A percentile compares a stretch with the other conserved stretches of the same genome.
Evolutionary conservation across 2,797 vertebrate species (phyloP).

Genomic region (Amniataba percoides): DNA sequence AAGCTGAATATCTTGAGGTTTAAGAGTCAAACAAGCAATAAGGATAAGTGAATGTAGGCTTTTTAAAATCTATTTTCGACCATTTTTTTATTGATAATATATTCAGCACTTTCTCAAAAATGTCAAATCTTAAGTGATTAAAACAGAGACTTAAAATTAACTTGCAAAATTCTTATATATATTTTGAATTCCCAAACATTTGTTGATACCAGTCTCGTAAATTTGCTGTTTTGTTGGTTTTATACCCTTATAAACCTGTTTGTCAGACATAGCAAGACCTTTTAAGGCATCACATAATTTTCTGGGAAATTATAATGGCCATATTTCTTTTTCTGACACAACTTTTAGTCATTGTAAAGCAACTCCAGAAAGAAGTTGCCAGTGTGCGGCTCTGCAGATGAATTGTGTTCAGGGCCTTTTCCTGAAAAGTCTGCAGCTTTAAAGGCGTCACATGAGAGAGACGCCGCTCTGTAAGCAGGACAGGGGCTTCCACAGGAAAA

Average conservation of each 20-base stretch:
- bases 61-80: neutral
- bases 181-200: neutral
- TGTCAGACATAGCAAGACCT: neutral
- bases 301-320: neutral
- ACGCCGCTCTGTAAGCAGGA: constrained; percentile 1
- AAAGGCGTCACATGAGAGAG: constrained; percentile 44
- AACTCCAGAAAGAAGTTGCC: neutral
- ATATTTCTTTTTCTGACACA: neutral
- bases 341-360: neutral
- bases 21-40: neutral
- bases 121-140: neutral
- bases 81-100: neutral
- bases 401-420: constrained; percentile 12
- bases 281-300: neutral
- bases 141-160: neutral
- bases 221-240: too few species aligned
- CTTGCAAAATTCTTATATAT: too few species aligned
- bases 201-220: neutral
- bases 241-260: neutral
- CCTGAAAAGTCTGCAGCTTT: constrained; percentile 54
- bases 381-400: neutral
- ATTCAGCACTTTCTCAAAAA: neutral
- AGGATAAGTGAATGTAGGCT: neutral
- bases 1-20: neutral
- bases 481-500: constrained; percentile 73